Evolutionary conservation across 2,888 invertebrate genomes (phyloP).

Genomic region (Melieria omissa): DNA sequence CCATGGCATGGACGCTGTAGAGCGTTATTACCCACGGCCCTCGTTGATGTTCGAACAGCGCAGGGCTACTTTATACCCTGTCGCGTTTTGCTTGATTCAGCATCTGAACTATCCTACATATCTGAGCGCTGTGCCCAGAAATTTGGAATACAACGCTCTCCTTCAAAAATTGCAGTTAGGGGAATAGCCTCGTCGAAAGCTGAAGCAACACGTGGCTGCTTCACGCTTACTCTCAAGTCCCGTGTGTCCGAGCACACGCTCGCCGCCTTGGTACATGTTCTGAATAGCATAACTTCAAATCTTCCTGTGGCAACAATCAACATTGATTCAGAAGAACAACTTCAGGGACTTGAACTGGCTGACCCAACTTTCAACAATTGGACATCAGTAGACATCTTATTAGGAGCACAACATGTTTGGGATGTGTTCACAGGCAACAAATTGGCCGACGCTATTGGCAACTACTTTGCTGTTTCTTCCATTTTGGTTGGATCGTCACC

Average conservation of each 20-base stretch:
- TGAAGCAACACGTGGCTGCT: background rate
- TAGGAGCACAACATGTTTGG: no score
- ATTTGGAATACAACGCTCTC: no score
- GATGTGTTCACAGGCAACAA: background rate
- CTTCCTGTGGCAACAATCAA: background rate
- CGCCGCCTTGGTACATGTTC: background rate
- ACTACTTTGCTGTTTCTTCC: conserved; percentile 25
- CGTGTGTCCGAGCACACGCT: background rate
- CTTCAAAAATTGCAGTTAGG: no score
- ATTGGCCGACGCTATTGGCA: conserved; percentile 14
- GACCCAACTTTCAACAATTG: conserved; percentile 25
- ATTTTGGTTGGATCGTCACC: conserved; percentile 35
- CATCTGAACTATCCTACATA: background rate
- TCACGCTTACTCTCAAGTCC: no score
- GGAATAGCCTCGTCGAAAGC: background rate
- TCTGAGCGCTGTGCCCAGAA: background rate
- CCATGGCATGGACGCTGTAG: background rate
- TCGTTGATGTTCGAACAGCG: background rate
- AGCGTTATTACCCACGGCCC: no score
- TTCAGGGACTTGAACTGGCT: conserved; percentile 16
- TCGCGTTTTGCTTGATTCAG: background rate
- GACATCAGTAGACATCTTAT: background rate
- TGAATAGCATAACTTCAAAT: conserved; percentile 2
- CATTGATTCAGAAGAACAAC: background rate
- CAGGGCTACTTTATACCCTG: background rate